Evolutionary conservation across 2,113 vertebrate genomes (phyloP), one percentile per base, ranked within the genome.

Genomic region (Gallinago undulata): DNA sequence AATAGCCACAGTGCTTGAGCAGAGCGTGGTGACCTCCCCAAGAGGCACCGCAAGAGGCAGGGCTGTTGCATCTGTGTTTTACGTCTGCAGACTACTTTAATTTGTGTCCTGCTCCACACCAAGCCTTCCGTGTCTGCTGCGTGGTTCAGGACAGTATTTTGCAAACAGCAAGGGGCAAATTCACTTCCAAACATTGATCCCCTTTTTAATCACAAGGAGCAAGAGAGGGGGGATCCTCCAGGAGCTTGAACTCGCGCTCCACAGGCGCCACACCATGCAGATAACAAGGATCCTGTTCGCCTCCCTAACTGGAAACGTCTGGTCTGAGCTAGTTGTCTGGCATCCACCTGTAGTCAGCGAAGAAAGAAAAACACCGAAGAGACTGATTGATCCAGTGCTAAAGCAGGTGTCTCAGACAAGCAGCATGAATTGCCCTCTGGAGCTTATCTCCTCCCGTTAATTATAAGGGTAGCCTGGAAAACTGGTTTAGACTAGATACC

Each of bases 401-500:
- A 95, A 95, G 81, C 63, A 79, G 69, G 41, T 82, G 91, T 82
- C 91, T 94, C 84, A 93, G 62, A 60, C 87, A 89, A 93, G 89
- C 91, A 87, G 87, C 94, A 55, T 85, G 81, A 95, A 91, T 89
- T 96, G 94, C 89, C 87, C 94, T 96, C 94, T 75, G 70, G 87
- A 96, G 89, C 89, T 96, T 93, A 96, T 84, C 77, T 75, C 48
- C 69, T 93, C 90, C 76, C 19, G 8, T 84, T 96, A 96, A 96
- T 97, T 96, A 85, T 87, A 94, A 76, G 47, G 70, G 39, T 76
- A 94, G 69, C 39, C 74, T 50, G 87, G 77, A 78, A 97, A 95
- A 93, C 94, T 72, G 89, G 87, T 93, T 96, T 95, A 96, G 27
- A 57, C 81, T 53, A 89, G 91, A 92, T 68, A 82, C 77, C 30